A percentile compares a stretch with the other conserved stretches of the same genome.
Conservation (phyloP, 2,113 vertebrate species). For the Stigmatopora nigra region DNA sequence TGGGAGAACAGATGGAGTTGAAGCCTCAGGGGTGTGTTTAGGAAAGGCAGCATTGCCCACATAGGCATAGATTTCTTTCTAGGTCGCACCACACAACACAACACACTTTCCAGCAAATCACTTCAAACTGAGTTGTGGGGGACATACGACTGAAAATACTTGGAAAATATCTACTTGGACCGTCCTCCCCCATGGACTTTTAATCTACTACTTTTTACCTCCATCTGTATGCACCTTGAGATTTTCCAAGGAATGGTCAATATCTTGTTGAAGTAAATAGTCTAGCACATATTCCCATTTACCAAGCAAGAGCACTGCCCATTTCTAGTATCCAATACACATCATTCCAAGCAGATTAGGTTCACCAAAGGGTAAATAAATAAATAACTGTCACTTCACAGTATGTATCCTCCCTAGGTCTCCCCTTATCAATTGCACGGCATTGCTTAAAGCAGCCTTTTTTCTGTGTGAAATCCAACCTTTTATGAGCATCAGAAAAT, state of each 20-base stretch:
- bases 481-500: slow-evolving; percentile 21
- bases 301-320: not conserved
- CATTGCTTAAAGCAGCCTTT: not conserved
- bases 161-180: not conserved
- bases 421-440: slow-evolving; percentile 12
- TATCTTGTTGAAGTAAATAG: slow-evolving; percentile 6
- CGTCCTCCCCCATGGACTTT: not conserved
- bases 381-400: slow-evolving; percentile 23
- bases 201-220: not conserved
- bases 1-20: slow-evolving; percentile 56
- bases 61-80: slow-evolving; percentile 32
- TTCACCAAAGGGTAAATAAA: not conserved
- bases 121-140: not conserved
- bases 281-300: not conserved
- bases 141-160: not conserved
- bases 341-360: slow-evolving; percentile 14
- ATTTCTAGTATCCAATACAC: slow-evolving; percentile 25
- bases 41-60: slow-evolving; percentile 36
- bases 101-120: slow-evolving; percentile 2
- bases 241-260: not conserved
- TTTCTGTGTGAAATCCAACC: slow-evolving; percentile 12
- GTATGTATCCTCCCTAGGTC: not conserved
- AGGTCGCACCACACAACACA: slow-evolving; percentile 37
- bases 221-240: not conserved
- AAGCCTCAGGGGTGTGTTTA: slow-evolving; percentile 42